Percentiles rank a stretch among this genome's conserved stretches.
Evolutionary conservation across 2,888 invertebrate species (phyloP).

Genomic region (Drosophila emarginata): DNA sequence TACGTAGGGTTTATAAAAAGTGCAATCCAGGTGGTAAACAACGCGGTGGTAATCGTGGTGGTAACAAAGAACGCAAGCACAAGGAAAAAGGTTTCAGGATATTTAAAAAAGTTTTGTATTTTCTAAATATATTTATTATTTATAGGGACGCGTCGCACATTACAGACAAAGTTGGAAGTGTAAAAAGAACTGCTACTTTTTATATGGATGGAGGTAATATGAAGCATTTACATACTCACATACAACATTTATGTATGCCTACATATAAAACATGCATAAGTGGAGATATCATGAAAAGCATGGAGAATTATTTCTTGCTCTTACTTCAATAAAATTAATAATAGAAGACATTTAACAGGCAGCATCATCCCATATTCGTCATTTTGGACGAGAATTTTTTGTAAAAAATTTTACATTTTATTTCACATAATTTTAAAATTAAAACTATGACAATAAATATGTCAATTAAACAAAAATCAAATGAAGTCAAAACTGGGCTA

Average conservation of each 20-base stretch:
- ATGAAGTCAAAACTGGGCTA: too few relatives aligned
- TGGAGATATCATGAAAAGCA: background rate
- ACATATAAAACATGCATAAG: background rate
- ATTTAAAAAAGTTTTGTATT: background rate
- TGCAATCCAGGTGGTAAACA: constrained; percentile 90
- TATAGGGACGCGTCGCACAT: constrained; percentile 54
- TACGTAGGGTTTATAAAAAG: constrained; percentile 90
- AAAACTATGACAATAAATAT: constrained; percentile 38
- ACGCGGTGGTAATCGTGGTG: constrained; percentile 84
- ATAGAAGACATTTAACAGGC: constrained; percentile 1
- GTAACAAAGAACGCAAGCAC: constrained; percentile 81
- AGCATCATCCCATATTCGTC: background rate
- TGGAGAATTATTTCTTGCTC: constrained; percentile 29
- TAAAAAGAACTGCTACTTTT: background rate
- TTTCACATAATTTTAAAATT: constrained; percentile 18
- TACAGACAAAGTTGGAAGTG: background rate
- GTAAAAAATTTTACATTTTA: constrained; percentile 37
- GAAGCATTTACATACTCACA: background rate
- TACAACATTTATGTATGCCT: background rate
- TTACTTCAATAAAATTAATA: constrained; percentile 21
- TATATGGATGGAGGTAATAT: background rate
- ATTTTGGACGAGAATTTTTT: background rate
- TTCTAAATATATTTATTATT: background rate
- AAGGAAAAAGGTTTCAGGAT: constrained; percentile 84
- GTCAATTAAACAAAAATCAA: constrained; percentile 7